Base-by-base conservation (phyloP, 2,113 vertebrate genomes). In the Caracal caracal region DNA sequence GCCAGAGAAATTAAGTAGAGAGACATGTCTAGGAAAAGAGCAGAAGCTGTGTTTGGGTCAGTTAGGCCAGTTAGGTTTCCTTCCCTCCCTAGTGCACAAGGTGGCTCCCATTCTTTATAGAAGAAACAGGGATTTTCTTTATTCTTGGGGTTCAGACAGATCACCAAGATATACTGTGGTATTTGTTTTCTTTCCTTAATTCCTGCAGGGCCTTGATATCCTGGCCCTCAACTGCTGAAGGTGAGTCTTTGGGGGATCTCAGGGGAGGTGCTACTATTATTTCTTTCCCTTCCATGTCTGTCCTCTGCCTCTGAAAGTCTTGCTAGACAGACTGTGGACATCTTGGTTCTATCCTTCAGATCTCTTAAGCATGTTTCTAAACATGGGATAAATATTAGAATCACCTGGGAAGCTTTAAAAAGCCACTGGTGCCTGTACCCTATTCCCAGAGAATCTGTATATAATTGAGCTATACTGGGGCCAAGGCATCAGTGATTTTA, bases 281-380 rank as follows among this genome's bases (percentile, higher is more conserved):
- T 83, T 68, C 59, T 71, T 90, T 63, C 47, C 47, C 82, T 40
- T 83, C 24, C 37, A 1, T 49, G 47, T 83, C 35, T 66, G 66
- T 59, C 17, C 76, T 88, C 68, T 76, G 35, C 17, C 65, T 71
- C 43, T 26, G 35, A 35, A 92, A 70, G 76, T 63, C 70, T 78
- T 37, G 33, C 5, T 37, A 68, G 61, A 78, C 17, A 88, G 78
- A 88, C 26, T 92, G 53, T 35, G 47, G 13, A 47, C 5, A 51
- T 47, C 40, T 66, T 47, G 6, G 90, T 30, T 66, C 47, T 75
- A 91, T 68, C 16, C n/a, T 88, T 84, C 10, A 19, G 61, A 53
- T 91, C 78, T 87, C 82, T 8, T 71, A 70, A 85, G 53, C 51
- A 70, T 59, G 68, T 95, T 95, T 79, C 61, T 71, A 86, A 53